Conservation (phyloP, 1,140 invertebrate species). For the Meloidogyne hapla region DNA sequence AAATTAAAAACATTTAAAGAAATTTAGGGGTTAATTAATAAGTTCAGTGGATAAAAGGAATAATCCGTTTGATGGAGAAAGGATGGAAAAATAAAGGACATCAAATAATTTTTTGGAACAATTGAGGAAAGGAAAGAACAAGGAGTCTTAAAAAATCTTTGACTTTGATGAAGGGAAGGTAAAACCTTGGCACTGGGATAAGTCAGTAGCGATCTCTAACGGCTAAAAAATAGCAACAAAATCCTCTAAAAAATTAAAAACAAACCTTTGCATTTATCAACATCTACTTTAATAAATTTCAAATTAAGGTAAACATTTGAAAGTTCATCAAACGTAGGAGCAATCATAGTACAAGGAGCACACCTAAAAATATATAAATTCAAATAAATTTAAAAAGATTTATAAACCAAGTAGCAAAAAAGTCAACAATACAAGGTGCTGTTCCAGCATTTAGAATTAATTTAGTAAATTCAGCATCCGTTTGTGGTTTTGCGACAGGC, state of each 20-base stretch:
- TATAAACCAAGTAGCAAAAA: conserved; percentile 66
- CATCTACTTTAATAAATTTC: conserved; percentile 78
- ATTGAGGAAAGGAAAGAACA: too few species aligned
- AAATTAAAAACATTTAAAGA: too few species aligned
- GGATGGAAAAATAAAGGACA: too few species aligned
- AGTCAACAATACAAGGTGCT: conserved; percentile 55
- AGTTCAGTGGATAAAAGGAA: too few species aligned
- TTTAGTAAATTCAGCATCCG: conserved; percentile 41
- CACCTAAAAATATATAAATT: conserved; percentile 73
- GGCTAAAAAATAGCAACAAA: too few species aligned
- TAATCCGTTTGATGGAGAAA: too few species aligned
- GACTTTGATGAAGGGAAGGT: too few species aligned
- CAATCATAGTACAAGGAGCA: conserved; percentile 87
- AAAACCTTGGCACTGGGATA: too few species aligned
- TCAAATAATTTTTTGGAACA: too few species aligned
- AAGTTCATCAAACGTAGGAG: conserved; percentile 79
- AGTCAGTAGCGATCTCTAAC: too few species aligned
- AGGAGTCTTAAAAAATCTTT: too few species aligned
- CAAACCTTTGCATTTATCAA: conserved; percentile 57
- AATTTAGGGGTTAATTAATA: too few species aligned
- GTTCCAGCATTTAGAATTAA: conserved; percentile 33
- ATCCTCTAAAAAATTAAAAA: conserved; percentile 11
- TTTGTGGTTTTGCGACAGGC: conserved; percentile 37
- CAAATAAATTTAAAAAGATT: background rate
- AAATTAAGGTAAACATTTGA: conserved; percentile 81